Evolutionary conservation across 1,140 invertebrate species (phyloP).

Genomic region (Aphaenogaster floridana): DNA sequence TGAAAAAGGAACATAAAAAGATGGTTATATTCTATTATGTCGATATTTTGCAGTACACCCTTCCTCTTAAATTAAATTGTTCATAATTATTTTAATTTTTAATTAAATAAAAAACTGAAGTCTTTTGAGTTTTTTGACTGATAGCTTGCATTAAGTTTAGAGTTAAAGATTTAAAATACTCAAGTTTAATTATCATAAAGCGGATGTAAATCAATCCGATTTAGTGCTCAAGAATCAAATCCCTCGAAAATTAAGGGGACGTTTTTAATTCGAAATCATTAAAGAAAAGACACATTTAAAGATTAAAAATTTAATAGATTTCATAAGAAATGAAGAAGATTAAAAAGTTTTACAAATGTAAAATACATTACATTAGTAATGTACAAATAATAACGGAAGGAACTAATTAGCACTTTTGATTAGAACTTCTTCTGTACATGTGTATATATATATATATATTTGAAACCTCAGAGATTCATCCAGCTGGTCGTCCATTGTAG

Average conservation of each 20-base stretch:
- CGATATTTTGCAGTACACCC: not conserved
- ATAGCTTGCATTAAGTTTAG: not conserved
- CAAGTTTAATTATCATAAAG: not conserved
- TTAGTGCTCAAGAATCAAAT: not conserved
- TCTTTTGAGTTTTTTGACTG: not conserved
- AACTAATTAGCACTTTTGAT: no score
- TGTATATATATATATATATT: no score
- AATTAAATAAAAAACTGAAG: not conserved
- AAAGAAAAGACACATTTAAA: not conserved
- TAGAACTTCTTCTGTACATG: no score
- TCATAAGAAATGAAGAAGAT: not conserved
- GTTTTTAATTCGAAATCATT: not conserved
- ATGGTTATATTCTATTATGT: not conserved
- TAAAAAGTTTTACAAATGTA: not conserved
- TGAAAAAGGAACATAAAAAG: not conserved
- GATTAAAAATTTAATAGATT: not conserved
- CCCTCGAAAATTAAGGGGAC: not conserved
- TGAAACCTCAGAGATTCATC: no score
- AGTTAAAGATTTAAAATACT: not conserved
- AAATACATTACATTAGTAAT: not conserved
- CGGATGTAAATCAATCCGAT: not conserved
- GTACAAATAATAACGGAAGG: not conserved
- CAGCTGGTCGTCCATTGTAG: no score
- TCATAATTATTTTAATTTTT: constrained; percentile 14
- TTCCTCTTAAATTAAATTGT: not conserved